phyloP scores from a whole-genome alignment of 2,797 vertebrate genomes.

The Linurgus olivaceus region DNA sequence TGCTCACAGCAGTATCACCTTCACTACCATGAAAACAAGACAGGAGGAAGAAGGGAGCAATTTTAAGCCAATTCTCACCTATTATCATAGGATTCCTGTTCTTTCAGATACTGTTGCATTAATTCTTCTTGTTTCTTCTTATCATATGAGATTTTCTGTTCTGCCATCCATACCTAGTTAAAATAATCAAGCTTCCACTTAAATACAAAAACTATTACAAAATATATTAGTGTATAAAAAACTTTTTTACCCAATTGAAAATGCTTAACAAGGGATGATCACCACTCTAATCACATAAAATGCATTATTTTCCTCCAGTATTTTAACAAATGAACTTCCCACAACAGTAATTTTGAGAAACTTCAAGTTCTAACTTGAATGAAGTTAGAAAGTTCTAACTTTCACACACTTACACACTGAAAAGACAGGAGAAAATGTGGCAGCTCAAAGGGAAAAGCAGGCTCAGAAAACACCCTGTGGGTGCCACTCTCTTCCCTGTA shows the following conservation, averaged over 20 bases:
- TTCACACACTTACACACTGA: background rate
- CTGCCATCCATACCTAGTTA: slow-evolving; percentile 96
- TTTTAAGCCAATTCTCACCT: slow-evolving; percentile 76
- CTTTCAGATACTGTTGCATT: slow-evolving; percentile 96
- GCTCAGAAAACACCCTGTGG: background rate
- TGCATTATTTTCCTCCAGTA: background rate
- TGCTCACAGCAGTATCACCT: background rate
- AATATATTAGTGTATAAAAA: background rate
- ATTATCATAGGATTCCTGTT: slow-evolving; percentile 97
- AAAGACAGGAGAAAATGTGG: fast-evolving
- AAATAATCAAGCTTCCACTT: slow-evolving; percentile 1
- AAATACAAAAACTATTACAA: background rate
- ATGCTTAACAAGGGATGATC: background rate
- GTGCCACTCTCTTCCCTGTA: fast-evolving
- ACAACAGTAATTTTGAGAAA: background rate
- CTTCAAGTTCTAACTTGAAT: background rate
- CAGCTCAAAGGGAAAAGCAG: fast-evolving
- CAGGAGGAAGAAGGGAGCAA: background rate
- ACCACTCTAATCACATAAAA: background rate
- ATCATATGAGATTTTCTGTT: slow-evolving; percentile 96
- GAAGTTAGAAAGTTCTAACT: no score
- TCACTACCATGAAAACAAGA: background rate
- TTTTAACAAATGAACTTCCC: background rate
- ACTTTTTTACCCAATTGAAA: background rate
- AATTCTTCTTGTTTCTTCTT: slow-evolving; percentile 97